phyloP scores from a whole-genome alignment of 2,888 invertebrate genomes.

The Fragum whitleyi region DNA sequence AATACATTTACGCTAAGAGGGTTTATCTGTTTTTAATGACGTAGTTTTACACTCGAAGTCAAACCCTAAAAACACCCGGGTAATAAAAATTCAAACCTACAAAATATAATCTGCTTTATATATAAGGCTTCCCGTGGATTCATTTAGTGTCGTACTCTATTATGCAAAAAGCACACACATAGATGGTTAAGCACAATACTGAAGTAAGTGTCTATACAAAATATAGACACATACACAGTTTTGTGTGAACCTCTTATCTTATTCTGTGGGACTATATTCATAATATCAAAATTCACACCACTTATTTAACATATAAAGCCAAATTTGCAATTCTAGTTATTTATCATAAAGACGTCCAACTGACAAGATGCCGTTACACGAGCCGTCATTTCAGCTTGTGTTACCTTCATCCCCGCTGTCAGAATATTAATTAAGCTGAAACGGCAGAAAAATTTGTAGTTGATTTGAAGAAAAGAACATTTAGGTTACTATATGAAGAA shows the following conservation, averaged over 20 bases:
- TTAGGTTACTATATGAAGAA: no score
- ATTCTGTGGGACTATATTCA: not conserved
- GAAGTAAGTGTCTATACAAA: no score
- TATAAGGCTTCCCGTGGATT: not conserved
- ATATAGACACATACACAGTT: no score
- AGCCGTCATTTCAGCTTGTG: conserved; percentile 23
- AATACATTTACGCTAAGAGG: conserved; percentile 1
- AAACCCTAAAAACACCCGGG: not conserved
- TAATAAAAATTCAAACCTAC: conserved; percentile 13
- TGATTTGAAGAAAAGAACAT: not conserved
- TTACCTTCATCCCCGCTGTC: conserved; percentile 1
- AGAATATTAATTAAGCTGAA: conserved; percentile 47
- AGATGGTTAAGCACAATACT: not conserved
- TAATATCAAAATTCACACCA: conserved; percentile 7
- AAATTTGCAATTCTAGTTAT: conserved; percentile 34
- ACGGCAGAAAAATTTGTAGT: not conserved
- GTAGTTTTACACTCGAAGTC: conserved; percentile 24
- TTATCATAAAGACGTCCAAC: conserved; percentile 32
- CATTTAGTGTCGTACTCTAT: conserved; percentile 5
- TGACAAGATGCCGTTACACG: conserved; percentile 42
- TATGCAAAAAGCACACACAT: conserved; percentile 20
- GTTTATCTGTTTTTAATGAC: conserved; percentile 27
- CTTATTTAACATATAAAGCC: conserved; percentile 18
- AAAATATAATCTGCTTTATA: conserved; percentile 5
- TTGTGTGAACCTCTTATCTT: no score